Conservation (phyloP, 2,797 vertebrate genomes). For the Siniperca obscura region DNA sequence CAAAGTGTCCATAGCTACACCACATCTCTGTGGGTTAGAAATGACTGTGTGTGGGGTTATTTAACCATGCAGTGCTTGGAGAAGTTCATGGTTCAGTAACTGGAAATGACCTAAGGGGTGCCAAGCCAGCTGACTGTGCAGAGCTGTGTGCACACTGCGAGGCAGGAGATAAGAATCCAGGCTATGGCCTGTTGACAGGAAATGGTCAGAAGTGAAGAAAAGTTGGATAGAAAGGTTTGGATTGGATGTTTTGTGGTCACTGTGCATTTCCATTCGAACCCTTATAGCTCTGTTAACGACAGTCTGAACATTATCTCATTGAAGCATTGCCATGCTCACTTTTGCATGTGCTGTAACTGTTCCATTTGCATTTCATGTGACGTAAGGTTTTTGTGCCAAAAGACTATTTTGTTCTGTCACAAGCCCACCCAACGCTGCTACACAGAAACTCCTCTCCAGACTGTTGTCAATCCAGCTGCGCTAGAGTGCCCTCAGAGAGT, state of each 20-base stretch:
- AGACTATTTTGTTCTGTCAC: slow-evolving; percentile 43
- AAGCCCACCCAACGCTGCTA: slow-evolving; percentile 9
- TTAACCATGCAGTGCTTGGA: slow-evolving; percentile 58
- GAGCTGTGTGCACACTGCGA: slow-evolving; percentile 59
- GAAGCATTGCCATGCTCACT: slow-evolving; percentile 11
- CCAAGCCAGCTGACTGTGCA: slow-evolving; percentile 54
- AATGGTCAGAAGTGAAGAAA: slow-evolving; percentile 29
- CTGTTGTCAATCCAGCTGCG: slow-evolving; percentile 64
- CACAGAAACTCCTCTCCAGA: slow-evolving; percentile 53
- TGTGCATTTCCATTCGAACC: slow-evolving; percentile 9
- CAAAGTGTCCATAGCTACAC: slow-evolving; percentile 50
- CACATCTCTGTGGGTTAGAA: slow-evolving; percentile 28
- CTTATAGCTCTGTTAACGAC: slow-evolving; percentile 20
- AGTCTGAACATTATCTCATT: slow-evolving; percentile 19
- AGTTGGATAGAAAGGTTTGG: slow-evolving; percentile 29
- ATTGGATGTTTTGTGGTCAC: slow-evolving; percentile 33
- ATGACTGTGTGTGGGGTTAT: slow-evolving; percentile 54
- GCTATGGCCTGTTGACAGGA: slow-evolving; percentile 23
- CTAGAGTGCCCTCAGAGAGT: slow-evolving; percentile 61
- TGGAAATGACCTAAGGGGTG: slow-evolving; percentile 56
- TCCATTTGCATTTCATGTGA: slow-evolving; percentile 42
- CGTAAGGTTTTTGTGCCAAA: slow-evolving; percentile 20
- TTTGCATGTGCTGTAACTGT: slow-evolving; percentile 17
- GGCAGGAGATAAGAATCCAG: slow-evolving; percentile 72
- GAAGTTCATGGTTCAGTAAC: slow-evolving; percentile 63